Evolutionary conservation across 2,888 invertebrate species (phyloP).

Genomic region (Dryobota labecula): DNA sequence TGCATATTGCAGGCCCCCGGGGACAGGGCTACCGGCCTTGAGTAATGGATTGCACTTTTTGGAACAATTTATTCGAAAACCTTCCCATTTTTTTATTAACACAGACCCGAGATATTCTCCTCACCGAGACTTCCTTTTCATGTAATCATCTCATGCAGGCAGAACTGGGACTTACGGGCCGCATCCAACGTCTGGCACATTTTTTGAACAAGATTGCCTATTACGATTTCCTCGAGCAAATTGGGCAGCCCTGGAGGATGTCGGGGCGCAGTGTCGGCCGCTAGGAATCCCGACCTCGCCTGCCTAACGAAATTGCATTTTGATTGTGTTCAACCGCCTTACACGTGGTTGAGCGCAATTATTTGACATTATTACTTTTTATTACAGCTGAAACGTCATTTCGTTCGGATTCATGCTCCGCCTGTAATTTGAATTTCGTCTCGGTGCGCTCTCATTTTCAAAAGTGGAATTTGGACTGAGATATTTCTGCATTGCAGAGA

Average conservation of each 20-base stretch:
- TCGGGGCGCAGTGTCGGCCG: conserved; percentile 50
- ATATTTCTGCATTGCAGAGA: conserved; percentile 63
- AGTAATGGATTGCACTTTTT: conserved; percentile 63
- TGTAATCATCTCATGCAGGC: conserved; percentile 49
- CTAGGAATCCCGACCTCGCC: conserved; percentile 63
- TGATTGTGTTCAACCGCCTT: conserved; percentile 79
- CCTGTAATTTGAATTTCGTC: conserved; percentile 68
- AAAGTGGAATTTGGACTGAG: conserved; percentile 57
- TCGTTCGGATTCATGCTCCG: conserved; percentile 63
- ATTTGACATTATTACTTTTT: conserved; percentile 84
- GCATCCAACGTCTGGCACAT: conserved; percentile 56
- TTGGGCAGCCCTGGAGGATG: conserved; percentile 66
- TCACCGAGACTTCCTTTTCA: conserved; percentile 34
- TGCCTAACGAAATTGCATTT: conserved; percentile 83
- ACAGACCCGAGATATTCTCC: conserved; percentile 22
- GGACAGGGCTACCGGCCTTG: conserved; percentile 61
- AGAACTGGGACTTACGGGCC: conserved; percentile 25
- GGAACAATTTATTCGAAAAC: conserved; percentile 52
- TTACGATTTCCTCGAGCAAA: conserved; percentile 64
- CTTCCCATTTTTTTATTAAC: conserved; percentile 31
- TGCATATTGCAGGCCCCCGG: conserved; percentile 77
- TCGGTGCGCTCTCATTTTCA: conserved; percentile 62
- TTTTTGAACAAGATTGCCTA: conserved; percentile 67
- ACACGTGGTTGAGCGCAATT: conserved; percentile 82
- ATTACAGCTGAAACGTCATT: conserved; percentile 72